Evolutionary conservation across 2,797 vertebrate genomes (phyloP).

Genomic region (Sphenodon punctatus): DNA sequence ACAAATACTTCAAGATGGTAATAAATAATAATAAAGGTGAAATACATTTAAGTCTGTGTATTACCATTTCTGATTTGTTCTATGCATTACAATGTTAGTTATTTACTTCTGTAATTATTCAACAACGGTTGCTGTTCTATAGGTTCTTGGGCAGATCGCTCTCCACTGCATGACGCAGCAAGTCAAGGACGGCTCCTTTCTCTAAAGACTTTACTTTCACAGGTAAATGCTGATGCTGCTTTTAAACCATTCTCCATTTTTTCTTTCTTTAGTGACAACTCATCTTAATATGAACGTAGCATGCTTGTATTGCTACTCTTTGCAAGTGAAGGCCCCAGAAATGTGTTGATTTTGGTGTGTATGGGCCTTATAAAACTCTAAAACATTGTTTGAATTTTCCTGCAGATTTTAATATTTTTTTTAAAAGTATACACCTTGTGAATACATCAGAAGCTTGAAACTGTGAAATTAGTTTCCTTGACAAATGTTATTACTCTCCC

Average conservation of each 20-base stretch:
- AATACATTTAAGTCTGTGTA: not conserved
- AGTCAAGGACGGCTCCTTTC: constrained; percentile 92
- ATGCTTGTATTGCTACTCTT: not conserved
- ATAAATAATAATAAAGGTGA: not conserved
- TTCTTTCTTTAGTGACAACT: constrained; percentile 1
- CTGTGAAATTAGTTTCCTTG: not conserved
- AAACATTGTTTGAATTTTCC: not conserved
- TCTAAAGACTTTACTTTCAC: constrained; percentile 89
- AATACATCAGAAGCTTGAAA: not conserved
- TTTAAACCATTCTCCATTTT: constrained; percentile 16
- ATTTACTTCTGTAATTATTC: constrained; percentile 1
- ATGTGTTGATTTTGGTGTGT: not conserved
- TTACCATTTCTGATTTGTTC: constrained; percentile 17
- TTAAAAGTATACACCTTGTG: not conserved
- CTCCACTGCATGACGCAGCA: constrained; percentile 93
- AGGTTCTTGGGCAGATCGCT: constrained; percentile 96
- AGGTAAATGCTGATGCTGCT: constrained; percentile 77
- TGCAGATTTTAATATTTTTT: not conserved
- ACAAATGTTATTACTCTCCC: not conserved
- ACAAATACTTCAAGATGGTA: too few relatives aligned
- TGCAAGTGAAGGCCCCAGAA: not conserved
- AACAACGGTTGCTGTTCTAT: constrained; percentile 44
- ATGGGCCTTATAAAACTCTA: not conserved
- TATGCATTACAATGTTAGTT: not conserved
- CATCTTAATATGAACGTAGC: not conserved